phyloP scores from a whole-genome alignment of 2,888 invertebrate genomes.

The Pterobdella sp. region DNA sequence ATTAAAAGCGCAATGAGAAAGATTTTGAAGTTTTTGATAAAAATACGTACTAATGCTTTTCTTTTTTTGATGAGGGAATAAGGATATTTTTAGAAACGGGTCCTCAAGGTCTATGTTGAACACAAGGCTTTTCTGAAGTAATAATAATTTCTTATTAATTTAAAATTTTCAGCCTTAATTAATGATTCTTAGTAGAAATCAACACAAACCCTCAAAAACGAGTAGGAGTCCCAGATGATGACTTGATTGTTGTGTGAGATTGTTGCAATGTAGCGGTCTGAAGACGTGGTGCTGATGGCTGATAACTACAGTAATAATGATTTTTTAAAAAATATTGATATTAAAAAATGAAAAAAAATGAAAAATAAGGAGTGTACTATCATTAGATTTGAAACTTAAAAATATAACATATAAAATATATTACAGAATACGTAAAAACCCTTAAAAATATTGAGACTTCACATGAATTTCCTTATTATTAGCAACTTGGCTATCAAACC shows the following conservation, averaged over 20 bases:
- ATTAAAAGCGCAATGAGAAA: too few species aligned
- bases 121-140: conserved; percentile 56
- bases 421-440: too few species aligned
- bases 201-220: conserved; percentile 19
- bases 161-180: not conserved
- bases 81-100: conserved; percentile 38
- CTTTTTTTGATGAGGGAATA: not conserved
- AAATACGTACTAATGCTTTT: not conserved
- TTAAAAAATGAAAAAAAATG: too few species aligned
- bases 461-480: too few species aligned
- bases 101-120: conserved; percentile 52
- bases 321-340: too few species aligned
- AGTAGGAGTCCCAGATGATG: conserved; percentile 64
- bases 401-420: too few species aligned
- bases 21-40: not conserved
- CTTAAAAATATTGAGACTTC: too few species aligned
- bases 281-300: conserved; percentile 52
- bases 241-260: conserved; percentile 57
- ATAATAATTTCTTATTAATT: too few species aligned
- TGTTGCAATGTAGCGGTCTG: conserved; percentile 55
- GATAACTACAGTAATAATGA: conserved; percentile 40
- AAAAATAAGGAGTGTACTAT: too few species aligned
- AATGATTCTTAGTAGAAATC: not conserved
- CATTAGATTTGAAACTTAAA: too few species aligned
- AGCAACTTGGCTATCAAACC: too few species aligned